Percentiles rank a stretch among this genome's conserved stretches.
Conservation (phyloP, 2,113 vertebrate species). For the Pseudorectes ferrugineus region DNA sequence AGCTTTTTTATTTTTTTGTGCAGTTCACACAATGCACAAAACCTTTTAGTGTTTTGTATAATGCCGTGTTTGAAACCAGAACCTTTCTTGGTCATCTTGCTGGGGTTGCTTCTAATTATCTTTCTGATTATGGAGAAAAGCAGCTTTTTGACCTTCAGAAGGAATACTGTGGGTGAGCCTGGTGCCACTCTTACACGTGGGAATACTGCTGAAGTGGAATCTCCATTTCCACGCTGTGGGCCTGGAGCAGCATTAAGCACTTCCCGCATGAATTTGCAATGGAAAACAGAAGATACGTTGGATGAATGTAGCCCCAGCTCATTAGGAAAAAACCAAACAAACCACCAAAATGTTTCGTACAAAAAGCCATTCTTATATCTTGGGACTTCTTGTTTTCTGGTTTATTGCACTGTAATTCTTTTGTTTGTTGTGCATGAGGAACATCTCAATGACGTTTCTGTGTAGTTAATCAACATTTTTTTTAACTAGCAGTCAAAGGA, state of each 20-base stretch:
- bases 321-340: neutral
- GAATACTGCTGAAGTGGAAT: neutral
- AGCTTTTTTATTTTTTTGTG: neutral
- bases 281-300: neutral
- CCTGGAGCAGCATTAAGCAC: neutral
- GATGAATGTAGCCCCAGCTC: neutral
- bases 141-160: neutral
- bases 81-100: neutral
- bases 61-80: neutral
- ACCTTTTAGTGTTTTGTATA: accelerated
- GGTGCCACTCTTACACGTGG: accelerated
- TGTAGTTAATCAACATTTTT: neutral
- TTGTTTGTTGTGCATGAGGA: neutral
- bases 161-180: neutral
- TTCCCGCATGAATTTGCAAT: neutral
- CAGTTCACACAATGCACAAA: neutral
- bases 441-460: neutral
- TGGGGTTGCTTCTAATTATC: neutral
- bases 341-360: neutral
- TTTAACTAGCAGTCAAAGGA: neutral
- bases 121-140: neutral
- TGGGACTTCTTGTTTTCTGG: neutral
- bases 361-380: neutral
- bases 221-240: accelerated
- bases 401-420: neutral